These are phyloP conservation scores for Fabriciana adippe DNA, from an alignment of 2,888 invertebrate species.

Conservation along the genomic window DNA sequence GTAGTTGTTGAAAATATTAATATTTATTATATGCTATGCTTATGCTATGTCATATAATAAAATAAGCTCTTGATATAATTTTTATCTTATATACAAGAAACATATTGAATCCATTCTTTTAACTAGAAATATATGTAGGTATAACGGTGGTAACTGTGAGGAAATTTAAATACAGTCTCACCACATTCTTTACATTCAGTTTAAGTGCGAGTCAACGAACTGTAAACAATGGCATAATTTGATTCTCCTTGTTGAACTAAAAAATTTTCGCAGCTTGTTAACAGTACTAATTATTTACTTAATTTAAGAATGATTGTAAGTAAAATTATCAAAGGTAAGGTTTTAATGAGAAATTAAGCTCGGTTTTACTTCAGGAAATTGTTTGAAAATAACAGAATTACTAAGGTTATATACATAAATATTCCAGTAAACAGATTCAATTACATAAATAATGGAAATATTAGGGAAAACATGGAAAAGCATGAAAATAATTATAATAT, in stretches of 20 bases:
- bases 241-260: conserved; percentile 16
- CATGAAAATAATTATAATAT: conserved; percentile 26
- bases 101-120: too few species aligned
- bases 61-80: neutral
- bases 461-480: conserved; percentile 13
- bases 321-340: neutral
- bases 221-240: conserved; percentile 24
- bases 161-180: conserved; percentile 4
- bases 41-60: neutral
- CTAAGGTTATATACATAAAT: neutral
- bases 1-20: conserved; percentile 3
- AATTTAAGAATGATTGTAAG: conserved; percentile 1
- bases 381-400: neutral
- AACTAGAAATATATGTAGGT: neutral
- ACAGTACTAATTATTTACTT: conserved; percentile 10
- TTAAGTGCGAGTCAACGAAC: conserved; percentile 16
- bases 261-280: conserved; percentile 3
- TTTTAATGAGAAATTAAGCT: neutral
- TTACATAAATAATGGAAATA: neutral
- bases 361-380: neutral
- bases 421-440: too few species aligned
- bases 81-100: neutral
- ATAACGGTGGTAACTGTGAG: neutral
- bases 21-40: neutral
- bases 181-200: conserved; percentile 16